Percentiles rank a stretch among this genome's conserved stretches.
Evolutionary conservation across 2,113 vertebrate genomes (phyloP).

Genomic region (mouse (Mus musculus)): DNA sequence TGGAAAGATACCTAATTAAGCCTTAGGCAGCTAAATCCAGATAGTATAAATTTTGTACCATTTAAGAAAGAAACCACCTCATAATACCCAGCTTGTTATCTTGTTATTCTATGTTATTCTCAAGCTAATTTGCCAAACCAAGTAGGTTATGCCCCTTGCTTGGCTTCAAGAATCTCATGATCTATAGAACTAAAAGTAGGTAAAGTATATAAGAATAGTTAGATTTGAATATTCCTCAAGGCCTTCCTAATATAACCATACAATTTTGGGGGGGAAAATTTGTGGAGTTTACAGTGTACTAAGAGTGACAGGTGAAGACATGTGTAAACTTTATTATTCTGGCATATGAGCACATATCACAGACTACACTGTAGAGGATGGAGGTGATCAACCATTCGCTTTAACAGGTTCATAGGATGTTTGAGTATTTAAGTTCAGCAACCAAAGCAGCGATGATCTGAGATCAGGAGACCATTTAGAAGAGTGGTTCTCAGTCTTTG

Average conservation of each 20-base stretch:
- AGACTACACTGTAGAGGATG: background rate
- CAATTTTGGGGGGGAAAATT: background rate
- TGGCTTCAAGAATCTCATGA: background rate
- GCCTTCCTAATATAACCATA: background rate
- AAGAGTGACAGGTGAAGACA: background rate
- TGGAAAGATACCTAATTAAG: background rate
- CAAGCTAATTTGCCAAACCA: background rate
- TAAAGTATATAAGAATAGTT: background rate
- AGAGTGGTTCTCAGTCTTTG: background rate
- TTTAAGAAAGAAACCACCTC: background rate
- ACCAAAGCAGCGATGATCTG: background rate
- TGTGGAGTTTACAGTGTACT: background rate
- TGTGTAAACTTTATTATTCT: background rate
- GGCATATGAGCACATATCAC: background rate
- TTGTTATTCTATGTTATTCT: background rate
- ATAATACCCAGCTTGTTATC: background rate
- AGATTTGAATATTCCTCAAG: background rate
- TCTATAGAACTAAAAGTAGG: background rate
- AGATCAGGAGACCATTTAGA: background rate
- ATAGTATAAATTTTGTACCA: too few species aligned
- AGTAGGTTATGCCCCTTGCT: background rate
- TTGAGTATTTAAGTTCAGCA: background rate
- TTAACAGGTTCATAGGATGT: too few species aligned
- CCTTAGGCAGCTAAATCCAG: background rate
- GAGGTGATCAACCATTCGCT: background rate